Percentiles rank a stretch among this genome's conserved stretches.
Evolutionary conservation across 2,888 invertebrate genomes (phyloP).

Genomic region (Crematogaster levior): DNA sequence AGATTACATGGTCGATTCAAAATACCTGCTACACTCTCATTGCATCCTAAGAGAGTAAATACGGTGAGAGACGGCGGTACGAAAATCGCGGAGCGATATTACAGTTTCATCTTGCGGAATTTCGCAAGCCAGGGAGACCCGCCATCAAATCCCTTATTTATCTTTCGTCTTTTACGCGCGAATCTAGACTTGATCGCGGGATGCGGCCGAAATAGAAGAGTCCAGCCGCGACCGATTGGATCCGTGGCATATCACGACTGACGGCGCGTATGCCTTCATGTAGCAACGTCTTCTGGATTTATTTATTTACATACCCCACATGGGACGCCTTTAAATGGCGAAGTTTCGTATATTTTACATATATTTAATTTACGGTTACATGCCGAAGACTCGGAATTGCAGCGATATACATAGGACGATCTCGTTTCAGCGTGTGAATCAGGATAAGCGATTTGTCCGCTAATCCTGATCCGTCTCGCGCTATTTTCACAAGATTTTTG

Average conservation of each 20-base stretch:
- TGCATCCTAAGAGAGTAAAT: neutral
- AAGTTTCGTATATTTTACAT: conserved; percentile 29
- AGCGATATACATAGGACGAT: neutral
- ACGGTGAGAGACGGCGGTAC: neutral
- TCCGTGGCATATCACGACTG: conserved; percentile 66
- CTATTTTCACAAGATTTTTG: conserved; percentile 17
- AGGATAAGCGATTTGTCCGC: neutral
- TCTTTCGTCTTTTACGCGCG: conserved; percentile 34
- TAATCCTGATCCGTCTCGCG: neutral
- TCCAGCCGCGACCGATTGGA: conserved; percentile 48
- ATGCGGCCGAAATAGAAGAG: neutral
- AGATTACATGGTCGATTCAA: conserved; percentile 4
- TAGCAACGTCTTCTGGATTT: conserved; percentile 37
- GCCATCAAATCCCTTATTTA: conserved; percentile 31
- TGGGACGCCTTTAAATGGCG: conserved; percentile 35
- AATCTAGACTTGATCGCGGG: neutral
- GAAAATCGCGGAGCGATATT: conserved; percentile 15
- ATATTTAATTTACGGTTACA: conserved; percentile 57
- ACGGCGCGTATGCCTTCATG: conserved; percentile 8
- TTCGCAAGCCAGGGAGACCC: neutral
- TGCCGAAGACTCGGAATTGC: neutral
- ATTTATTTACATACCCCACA: conserved; percentile 41
- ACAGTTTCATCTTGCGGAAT: conserved; percentile 26
- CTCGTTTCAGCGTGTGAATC: conserved; percentile 7
- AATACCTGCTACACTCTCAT: neutral